These are phyloP conservation scores for Riparia riparia DNA, from an alignment of 2,113 vertebrate species.

Conservation along the genomic window DNA sequence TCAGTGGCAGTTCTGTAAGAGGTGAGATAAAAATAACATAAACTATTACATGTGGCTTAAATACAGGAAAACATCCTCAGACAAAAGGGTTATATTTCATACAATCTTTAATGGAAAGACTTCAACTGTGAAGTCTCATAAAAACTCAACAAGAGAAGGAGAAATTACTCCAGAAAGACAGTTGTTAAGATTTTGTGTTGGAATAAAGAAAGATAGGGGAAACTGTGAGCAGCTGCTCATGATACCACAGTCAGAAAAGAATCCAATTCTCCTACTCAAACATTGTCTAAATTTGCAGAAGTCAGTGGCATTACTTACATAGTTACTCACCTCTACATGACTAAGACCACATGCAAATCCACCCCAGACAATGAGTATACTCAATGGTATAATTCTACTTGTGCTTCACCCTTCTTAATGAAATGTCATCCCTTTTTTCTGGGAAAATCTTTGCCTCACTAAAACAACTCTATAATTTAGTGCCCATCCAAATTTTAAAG, in stretches of 20 bases:
- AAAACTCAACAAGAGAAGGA: neutral
- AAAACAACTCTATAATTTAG: neutral
- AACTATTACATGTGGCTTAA: neutral
- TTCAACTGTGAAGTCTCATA: neutral
- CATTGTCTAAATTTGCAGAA: neutral
- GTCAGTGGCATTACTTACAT: neutral
- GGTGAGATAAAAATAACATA: neutral
- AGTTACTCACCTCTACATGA: conserved; percentile 6
- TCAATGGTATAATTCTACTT: neutral
- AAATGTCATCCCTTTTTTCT: neutral
- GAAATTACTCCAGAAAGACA: neutral
- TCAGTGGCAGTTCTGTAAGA: neutral
- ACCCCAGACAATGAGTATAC: neutral
- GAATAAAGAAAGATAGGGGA: neutral
- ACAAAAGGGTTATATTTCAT: neutral
- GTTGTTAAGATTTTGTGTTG: neutral
- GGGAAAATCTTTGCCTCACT: neutral
- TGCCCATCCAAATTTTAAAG: neutral
- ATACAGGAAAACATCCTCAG: neutral
- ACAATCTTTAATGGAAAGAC: conserved; percentile 35
- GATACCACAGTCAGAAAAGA: neutral
- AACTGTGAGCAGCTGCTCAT: neutral
- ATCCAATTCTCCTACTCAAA: neutral
- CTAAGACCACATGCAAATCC: neutral
- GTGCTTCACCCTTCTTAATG: neutral